Evolutionary conservation across 2,797 vertebrate species (phyloP).

Genomic region (Telmatherina bonti): DNA sequence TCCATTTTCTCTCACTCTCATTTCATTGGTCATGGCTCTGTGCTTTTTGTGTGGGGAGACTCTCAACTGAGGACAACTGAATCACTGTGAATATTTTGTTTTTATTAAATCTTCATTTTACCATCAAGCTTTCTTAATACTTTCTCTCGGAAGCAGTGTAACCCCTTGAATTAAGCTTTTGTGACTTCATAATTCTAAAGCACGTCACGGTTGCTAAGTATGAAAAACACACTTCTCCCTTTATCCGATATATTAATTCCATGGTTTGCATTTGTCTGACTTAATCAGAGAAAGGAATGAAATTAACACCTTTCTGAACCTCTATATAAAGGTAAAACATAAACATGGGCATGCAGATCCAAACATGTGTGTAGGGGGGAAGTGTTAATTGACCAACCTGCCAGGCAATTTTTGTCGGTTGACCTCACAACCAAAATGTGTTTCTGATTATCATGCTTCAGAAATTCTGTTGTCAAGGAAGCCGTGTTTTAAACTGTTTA

Average conservation of each 20-base stretch:
- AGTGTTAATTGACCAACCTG: slow-evolving; percentile 80
- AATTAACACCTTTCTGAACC: slow-evolving; percentile 65
- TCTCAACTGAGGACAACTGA: slow-evolving; percentile 65
- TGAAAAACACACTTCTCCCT: slow-evolving; percentile 43
- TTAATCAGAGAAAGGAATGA: slow-evolving; percentile 39
- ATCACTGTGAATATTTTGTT: slow-evolving; percentile 57
- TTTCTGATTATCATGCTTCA: slow-evolving; percentile 77
- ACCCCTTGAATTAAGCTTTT: slow-evolving; percentile 70
- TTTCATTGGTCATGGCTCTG: slow-evolving; percentile 73
- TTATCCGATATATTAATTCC: slow-evolving; percentile 54
- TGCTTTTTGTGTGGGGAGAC: slow-evolving; percentile 48
- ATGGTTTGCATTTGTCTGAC: slow-evolving; percentile 59
- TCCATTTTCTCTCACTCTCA: slow-evolving; percentile 65
- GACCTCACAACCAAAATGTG: slow-evolving; percentile 80
- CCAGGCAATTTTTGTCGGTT: slow-evolving; percentile 75
- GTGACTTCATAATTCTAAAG: slow-evolving; percentile 63
- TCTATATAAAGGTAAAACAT: slow-evolving; percentile 47
- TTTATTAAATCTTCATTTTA: slow-evolving; percentile 65
- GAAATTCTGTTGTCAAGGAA: slow-evolving; percentile 66
- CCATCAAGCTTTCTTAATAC: slow-evolving; percentile 49
- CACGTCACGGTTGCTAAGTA: slow-evolving; percentile 55
- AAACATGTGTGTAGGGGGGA: slow-evolving; percentile 54
- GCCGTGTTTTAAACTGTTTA: slow-evolving; percentile 70
- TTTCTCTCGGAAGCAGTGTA: slow-evolving; percentile 52
- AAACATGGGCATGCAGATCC: slow-evolving; percentile 70